phyloP scores from a whole-genome alignment of 2,888 invertebrate species.

The Psylliodes chrysocephalus region DNA sequence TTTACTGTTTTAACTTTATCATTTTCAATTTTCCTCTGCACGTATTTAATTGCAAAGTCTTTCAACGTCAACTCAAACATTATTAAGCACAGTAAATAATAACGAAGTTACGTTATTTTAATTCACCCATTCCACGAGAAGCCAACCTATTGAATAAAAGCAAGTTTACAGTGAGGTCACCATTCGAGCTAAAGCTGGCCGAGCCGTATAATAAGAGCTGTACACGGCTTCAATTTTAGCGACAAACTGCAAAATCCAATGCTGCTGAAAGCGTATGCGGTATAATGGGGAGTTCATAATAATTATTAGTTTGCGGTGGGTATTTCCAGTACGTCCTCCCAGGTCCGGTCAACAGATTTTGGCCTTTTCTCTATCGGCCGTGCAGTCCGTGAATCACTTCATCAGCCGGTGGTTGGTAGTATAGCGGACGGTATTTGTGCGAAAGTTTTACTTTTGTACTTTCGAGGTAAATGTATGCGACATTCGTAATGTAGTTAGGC shows the following conservation, averaged over 20 bases:
- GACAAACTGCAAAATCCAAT: constrained; percentile 1
- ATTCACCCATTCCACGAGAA: neutral
- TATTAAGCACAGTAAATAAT: too few species aligned
- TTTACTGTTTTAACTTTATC: too few species aligned
- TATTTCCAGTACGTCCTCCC: constrained; percentile 7
- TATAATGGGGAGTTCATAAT: constrained; percentile 13
- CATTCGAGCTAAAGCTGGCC: neutral
- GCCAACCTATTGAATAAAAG: constrained; percentile 2
- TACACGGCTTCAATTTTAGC: constrained; percentile 5
- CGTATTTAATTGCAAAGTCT: too few species aligned
- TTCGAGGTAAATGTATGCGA: too few species aligned
- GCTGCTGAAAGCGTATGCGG: constrained; percentile 1
- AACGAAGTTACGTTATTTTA: too few species aligned
- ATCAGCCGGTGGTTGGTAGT: neutral
- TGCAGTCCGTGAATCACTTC: constrained; percentile 6
- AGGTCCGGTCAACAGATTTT: neutral
- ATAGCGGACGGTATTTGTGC: too few species aligned
- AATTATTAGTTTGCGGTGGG: constrained; percentile 13
- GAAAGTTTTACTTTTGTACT: too few species aligned
- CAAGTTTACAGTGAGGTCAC: neutral
- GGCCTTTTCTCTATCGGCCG: constrained; percentile 1
- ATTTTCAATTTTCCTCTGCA: too few species aligned
- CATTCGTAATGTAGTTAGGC: too few species aligned
- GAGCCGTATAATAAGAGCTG: neutral
- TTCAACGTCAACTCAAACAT: too few species aligned